These are phyloP conservation scores for Umimayanthus kanabou DNA, from an alignment of 92 coral and sea anemone genomes.

Conservation along the genomic window DNA sequence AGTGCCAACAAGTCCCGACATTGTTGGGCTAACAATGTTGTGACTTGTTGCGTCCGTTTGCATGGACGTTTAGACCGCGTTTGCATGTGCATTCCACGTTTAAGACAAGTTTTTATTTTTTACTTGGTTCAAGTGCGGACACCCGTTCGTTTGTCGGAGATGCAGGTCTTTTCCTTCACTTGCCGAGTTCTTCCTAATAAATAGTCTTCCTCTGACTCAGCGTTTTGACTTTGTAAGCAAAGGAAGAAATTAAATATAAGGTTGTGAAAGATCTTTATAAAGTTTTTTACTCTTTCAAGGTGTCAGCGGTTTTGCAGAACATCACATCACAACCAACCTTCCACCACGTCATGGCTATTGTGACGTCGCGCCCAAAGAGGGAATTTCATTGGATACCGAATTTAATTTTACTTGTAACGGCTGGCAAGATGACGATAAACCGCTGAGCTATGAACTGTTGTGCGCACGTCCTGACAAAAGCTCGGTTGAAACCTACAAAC, in stretches of 20 bases:
- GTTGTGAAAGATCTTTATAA: background rate
- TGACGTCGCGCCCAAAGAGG: slow-evolving; percentile 65
- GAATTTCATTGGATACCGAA: slow-evolving; percentile 63
- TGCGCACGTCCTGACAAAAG: slow-evolving; percentile 33
- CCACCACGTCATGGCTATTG: slow-evolving; percentile 82
- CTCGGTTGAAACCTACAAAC: slow-evolving; percentile 35
- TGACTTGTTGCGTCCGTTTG: too few relatives aligned
- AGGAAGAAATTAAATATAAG: background rate
- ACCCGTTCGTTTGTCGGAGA: background rate
- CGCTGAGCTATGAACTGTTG: slow-evolving; percentile 76
- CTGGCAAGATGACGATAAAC: slow-evolving; percentile 83
- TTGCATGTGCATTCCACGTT: background rate
- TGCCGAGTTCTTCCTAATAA: too few relatives aligned
- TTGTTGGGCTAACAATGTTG: too few relatives aligned
- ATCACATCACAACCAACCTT: slow-evolving; percentile 60
- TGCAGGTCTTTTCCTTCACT: background rate
- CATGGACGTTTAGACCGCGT: background rate
- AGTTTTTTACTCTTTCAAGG: slow-evolving; percentile 39
- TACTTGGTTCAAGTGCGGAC: background rate
- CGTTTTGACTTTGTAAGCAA: background rate
- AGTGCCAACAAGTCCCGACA: too few relatives aligned
- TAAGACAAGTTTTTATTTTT: background rate
- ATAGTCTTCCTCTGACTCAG: too few relatives aligned
- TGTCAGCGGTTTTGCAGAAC: slow-evolving; percentile 67
- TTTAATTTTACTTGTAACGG: slow-evolving; percentile 65